Conservation (phyloP, 2,113 vertebrate species). For the Tringa solitaria region DNA sequence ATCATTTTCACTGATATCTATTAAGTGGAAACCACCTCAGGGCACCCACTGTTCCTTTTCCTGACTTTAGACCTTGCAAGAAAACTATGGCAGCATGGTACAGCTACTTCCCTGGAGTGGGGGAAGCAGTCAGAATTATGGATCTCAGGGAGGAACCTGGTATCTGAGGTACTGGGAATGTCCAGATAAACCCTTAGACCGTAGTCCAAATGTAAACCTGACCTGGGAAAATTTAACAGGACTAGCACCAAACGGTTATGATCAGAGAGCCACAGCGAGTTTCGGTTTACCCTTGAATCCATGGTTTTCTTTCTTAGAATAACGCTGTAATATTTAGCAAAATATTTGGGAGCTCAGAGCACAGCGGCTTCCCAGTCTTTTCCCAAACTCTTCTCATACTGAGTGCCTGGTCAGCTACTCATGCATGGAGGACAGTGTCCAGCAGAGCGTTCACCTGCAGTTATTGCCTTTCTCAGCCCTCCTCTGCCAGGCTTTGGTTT, state of each 20-base stretch:
- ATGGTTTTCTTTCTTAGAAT: background rate
- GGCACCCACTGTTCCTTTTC: background rate
- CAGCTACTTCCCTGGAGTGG: background rate
- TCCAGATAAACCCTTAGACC: background rate
- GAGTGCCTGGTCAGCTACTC: rapidly evolving
- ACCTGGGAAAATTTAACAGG: background rate
- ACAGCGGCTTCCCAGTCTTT: background rate
- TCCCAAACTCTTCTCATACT: background rate
- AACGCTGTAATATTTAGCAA: background rate
- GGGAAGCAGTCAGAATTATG: background rate
- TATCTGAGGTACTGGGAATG: background rate
- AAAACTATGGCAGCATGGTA: background rate
- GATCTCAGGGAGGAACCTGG: background rate
- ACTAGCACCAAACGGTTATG: background rate
- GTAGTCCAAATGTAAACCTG: background rate
- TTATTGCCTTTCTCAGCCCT: background rate
- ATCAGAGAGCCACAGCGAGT: background rate
- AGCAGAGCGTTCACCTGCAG: background rate
- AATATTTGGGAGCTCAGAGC: background rate
- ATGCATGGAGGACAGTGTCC: rapidly evolving
- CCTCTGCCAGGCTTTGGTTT: background rate
- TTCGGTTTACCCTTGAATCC: background rate
- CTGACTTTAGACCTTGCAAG: background rate
- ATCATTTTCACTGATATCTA: background rate
- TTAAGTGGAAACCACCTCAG: background rate